Conservation (phyloP, 2,113 vertebrate species). For the Phoxinus phoxinus region DNA sequence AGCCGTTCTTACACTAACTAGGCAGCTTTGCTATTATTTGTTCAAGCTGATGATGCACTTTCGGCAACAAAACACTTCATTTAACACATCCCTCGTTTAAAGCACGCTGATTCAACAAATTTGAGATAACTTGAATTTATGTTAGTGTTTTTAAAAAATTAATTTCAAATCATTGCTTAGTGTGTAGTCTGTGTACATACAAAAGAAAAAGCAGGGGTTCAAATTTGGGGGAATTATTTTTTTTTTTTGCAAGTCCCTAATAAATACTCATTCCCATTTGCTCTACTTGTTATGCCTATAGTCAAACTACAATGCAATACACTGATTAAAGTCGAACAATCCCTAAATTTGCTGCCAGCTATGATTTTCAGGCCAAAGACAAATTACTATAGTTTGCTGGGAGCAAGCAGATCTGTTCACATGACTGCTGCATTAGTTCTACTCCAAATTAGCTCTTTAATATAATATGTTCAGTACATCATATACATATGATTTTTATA, state of each 20-base stretch:
- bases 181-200: not conserved
- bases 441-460: not conserved
- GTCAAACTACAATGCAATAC: not conserved
- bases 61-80: not conserved
- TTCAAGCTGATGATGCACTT: not conserved
- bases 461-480: not conserved
- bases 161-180: too few species aligned
- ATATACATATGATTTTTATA: not conserved
- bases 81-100: not conserved
- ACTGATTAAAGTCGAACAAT: slow-evolving; percentile 4
- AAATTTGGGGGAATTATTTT: not conserved
- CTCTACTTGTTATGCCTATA: not conserved
- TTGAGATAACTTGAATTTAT: not conserved
- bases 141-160: too few species aligned
- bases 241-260: not conserved
- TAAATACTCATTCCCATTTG: not conserved
- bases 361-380: not conserved
- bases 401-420: not conserved
- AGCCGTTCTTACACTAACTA: not conserved
- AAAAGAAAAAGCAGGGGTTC: not conserved
- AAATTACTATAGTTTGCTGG: not conserved
- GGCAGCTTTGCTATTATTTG: not conserved
- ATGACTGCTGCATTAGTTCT: not conserved
- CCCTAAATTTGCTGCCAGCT: not conserved
- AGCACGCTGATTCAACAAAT: not conserved